phyloP scores from a whole-genome alignment of 2,888 invertebrate genomes.

The Drosophila lacicola region DNA sequence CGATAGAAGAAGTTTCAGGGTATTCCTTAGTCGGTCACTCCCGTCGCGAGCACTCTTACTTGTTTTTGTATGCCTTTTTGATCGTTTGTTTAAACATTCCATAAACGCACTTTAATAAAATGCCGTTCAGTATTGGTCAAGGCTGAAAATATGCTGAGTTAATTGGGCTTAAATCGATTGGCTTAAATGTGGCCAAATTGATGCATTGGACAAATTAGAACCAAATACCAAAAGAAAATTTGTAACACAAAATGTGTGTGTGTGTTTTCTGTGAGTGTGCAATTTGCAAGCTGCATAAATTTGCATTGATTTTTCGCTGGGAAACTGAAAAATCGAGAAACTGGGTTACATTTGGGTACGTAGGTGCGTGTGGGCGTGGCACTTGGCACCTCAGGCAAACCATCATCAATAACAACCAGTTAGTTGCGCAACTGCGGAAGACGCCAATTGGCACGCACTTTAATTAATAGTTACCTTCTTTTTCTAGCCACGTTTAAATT shows the following conservation, averaged over 20 bases:
- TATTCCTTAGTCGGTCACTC: neutral
- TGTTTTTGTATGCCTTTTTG: neutral
- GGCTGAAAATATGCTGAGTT: constrained; percentile 42
- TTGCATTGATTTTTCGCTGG: constrained; percentile 27
- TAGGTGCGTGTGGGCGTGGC: constrained; percentile 33
- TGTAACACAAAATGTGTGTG: constrained; percentile 12
- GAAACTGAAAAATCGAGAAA: constrained; percentile 11
- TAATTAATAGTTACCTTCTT: constrained; percentile 34
- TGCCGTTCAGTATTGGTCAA: constrained; percentile 54
- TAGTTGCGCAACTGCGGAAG: constrained; percentile 10
- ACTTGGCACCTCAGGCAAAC: neutral
- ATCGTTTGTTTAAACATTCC: constrained; percentile 52
- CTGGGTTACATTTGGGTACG: constrained; percentile 8
- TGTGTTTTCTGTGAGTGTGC: neutral
- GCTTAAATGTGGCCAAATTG: constrained; percentile 29
- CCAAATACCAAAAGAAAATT: constrained; percentile 6
- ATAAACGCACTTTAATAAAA: constrained; percentile 65
- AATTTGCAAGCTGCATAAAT: constrained; percentile 34
- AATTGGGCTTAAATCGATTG: constrained; percentile 60
- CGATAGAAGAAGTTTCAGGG: neutral
- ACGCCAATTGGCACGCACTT: constrained; percentile 13
- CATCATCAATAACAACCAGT: constrained; percentile 3
- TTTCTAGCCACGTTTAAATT: constrained; percentile 22
- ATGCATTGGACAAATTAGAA: constrained; percentile 29
- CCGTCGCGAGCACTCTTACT: no score